Conservation (phyloP, 2,113 vertebrate species). For the Cyanoramphus novaezelandiae region DNA sequence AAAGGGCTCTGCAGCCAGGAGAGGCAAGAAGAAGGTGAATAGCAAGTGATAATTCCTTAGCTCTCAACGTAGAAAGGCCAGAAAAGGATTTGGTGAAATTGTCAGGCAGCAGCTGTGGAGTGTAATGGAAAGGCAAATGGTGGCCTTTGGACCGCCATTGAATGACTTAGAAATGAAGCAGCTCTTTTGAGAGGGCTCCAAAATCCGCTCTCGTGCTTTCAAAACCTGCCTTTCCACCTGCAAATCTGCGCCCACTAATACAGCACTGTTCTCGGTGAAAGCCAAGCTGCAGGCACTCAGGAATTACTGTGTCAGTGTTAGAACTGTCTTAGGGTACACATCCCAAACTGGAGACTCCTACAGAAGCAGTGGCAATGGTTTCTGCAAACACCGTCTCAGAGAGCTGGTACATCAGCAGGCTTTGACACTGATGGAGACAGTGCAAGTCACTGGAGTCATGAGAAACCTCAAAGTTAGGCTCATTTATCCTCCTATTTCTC, state of each 20-base stretch:
- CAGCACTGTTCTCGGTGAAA: rapidly evolving
- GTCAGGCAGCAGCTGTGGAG: not conserved
- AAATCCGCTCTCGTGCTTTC: not conserved
- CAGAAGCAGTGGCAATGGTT: rapidly evolving
- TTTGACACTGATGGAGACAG: too few species aligned
- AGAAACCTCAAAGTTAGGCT: not conserved
- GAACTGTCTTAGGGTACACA: not conserved
- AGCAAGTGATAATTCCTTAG: not conserved
- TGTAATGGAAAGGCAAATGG: not conserved
- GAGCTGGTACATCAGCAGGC: not conserved
- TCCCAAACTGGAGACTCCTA: not conserved
- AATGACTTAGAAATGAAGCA: not conserved
- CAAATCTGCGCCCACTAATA: not conserved
- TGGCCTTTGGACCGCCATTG: not conserved
- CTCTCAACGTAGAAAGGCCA: not conserved
- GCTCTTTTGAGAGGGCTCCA: not conserved
- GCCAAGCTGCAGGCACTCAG: not conserved
- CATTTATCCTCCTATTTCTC: not conserved
- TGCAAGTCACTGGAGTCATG: not conserved
- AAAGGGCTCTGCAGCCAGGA: not conserved
- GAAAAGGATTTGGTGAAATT: not conserved
- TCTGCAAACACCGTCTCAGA: not conserved
- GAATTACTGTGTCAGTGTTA: not conserved
- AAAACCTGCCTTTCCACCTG: not conserved
- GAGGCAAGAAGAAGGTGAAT: not conserved